Evolutionary conservation across 92 coral and sea anemone genomes (phyloP), one percentile per base, ranked within the genome.

Genomic region (Phenganax subtilis): DNA sequence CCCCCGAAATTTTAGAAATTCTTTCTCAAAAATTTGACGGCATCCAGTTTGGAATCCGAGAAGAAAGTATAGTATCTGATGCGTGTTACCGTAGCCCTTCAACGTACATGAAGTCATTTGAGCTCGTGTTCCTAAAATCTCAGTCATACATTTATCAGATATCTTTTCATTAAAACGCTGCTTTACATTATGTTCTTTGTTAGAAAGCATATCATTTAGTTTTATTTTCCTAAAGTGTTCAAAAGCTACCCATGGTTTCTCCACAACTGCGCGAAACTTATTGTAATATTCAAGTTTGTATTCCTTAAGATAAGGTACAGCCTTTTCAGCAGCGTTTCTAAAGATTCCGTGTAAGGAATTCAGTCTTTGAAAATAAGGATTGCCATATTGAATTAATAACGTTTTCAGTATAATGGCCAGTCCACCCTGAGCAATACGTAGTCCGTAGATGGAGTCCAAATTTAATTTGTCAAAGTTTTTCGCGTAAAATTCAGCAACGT

Each of bases 91-190:
- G 65, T 79, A 79, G 54, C 83, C n/a, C 20, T 53, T 16, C 55
- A 79, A 12, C 20, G 47, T 65, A 29, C 83, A 79, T 62, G 83
- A 74, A 79, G 29, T 14, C 53, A 62, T 53, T 6, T 54, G 72
- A 79, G 62, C 72, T 44, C 28, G 56, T 0, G 83, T 79, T 79
- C 83, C 83, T 27, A 52, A 47, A 25, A 79, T 79, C 74, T 79
- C 83, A 17, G 60, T 79, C 83, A 79, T 63, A 64, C 83, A 79
- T 51, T 64, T 79, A 79, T 79, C 83, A 47, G 83, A 79, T 30
- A 65, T 54, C 37, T 63, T 79, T 51, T 79, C 83, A 51, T 51
- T 20, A 28, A 79, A 79, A 65, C 54, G 30, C 30, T 69, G 54
- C n/a, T 52, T 8, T 9, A 53, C 51, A 15, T 73, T 14, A 14